Percentiles rank a stretch among this genome's conserved stretches.
These are phyloP conservation scores for Choristoneura rosaceana DNA, from an alignment of 2,888 invertebrate species.

Conservation along the genomic window DNA sequence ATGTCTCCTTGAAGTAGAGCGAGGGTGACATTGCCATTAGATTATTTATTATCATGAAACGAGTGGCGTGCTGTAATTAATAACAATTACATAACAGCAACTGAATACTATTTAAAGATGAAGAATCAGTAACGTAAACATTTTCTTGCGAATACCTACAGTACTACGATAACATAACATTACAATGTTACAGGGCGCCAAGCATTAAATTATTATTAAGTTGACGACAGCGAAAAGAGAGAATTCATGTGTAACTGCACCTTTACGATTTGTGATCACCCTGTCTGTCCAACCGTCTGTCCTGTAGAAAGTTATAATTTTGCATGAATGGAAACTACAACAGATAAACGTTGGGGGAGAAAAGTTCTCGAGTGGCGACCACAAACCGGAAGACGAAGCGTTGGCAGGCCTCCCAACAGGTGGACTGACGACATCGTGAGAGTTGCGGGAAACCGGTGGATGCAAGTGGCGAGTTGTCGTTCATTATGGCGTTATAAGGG, in stretches of 20 bases:
- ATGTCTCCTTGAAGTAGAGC: not conserved
- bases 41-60: conserved; percentile 16
- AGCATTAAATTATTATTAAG: not conserved
- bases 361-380: no score
- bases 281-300: no score
- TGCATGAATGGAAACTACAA: no score
- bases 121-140: conserved; percentile 31
- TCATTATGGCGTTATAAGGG: no score
- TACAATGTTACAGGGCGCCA: conserved; percentile 14
- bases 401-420: no score
- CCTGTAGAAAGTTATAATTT: no score
- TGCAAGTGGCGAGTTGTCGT: no score
- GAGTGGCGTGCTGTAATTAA: conserved; percentile 8
- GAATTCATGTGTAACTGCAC: no score
- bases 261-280: not conserved
- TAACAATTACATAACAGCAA: conserved; percentile 34
- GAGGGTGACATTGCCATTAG: conserved; percentile 30
- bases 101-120: not conserved
- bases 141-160: conserved; percentile 27
- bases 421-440: no score
- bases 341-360: no score
- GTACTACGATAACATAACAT: conserved; percentile 13
- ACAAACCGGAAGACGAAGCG: no score
- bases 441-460: no score
- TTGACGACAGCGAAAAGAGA: not conserved